Evolutionary conservation across 2,797 vertebrate species (phyloP).

Genomic region (Gallinago nigripennis): DNA sequence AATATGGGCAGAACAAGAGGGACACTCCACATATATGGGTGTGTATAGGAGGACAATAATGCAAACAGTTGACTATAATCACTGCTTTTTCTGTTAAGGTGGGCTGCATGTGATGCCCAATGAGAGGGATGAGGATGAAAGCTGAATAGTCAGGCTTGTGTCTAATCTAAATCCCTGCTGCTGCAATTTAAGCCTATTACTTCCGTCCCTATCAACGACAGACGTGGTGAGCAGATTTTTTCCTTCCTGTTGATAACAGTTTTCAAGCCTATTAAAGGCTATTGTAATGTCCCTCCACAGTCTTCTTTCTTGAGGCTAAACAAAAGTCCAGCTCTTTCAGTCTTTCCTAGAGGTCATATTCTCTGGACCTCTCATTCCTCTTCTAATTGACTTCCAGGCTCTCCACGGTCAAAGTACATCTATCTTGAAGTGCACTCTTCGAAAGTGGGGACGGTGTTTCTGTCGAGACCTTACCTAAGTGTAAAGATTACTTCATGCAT

Average conservation of each 20-base stretch:
- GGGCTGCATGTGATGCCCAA: background rate
- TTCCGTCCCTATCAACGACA: slow-evolving; percentile 26
- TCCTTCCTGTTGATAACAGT: slow-evolving; percentile 47
- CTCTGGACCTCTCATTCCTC: slow-evolving; percentile 3
- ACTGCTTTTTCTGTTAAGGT: background rate
- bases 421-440: background rate
- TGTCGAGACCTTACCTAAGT: background rate
- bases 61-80: background rate
- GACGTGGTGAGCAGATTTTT: slow-evolving; percentile 2
- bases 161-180: slow-evolving; percentile 41
- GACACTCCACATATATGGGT: background rate
- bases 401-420: background rate
- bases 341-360: background rate
- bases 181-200: slow-evolving; percentile 53
- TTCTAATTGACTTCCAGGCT: slow-evolving; percentile 11
- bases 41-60: background rate
- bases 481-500: background rate
- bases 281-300: background rate
- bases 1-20: background rate
- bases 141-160: background rate
- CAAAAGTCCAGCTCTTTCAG: background rate
- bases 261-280: slow-evolving; percentile 11
- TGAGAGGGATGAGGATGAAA: background rate
- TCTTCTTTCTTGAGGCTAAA: background rate
- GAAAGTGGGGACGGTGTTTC: background rate